Percentiles rank a stretch among this genome's conserved stretches.
Conservation (phyloP, 1,140 invertebrate species). For the Bombus waltoni region DNA sequence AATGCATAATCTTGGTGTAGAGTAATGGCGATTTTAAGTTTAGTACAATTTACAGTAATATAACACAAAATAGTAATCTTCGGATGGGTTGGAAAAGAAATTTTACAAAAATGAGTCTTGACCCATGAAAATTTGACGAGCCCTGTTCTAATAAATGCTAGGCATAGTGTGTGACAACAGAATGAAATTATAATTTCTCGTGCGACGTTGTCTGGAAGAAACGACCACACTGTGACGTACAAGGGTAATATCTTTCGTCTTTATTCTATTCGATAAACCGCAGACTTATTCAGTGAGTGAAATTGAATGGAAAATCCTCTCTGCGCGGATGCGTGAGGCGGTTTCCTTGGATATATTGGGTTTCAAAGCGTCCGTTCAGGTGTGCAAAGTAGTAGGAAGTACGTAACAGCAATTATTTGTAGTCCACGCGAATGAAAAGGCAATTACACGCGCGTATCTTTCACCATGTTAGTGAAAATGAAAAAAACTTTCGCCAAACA, state of each 20-base stretch:
- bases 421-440: not conserved
- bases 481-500: not conserved
- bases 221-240: not conserved
- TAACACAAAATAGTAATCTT: no score
- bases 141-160: not conserved
- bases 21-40: not conserved
- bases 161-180: not conserved
- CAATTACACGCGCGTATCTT: not conserved
- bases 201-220: not conserved
- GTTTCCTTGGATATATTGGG: conserved; percentile 46
- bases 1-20: not conserved
- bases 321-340: conserved; percentile 12
- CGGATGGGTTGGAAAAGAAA: no score
- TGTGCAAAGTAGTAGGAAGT: conserved; percentile 27
- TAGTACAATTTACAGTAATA: not conserved
- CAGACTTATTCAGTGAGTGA: conserved; percentile 37
- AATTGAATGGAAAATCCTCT: conserved; percentile 52
- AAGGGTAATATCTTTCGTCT: not conserved
- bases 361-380: conserved; percentile 41
- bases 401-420: conserved; percentile 42
- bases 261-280: conserved; percentile 25
- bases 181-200: not conserved
- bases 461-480: not conserved
- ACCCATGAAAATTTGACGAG: no score
- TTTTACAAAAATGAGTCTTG: no score